Evolutionary conservation across 2,888 invertebrate genomes (phyloP), one percentile per base, ranked within the genome.

Genomic region (Dicycla oo): DNA sequence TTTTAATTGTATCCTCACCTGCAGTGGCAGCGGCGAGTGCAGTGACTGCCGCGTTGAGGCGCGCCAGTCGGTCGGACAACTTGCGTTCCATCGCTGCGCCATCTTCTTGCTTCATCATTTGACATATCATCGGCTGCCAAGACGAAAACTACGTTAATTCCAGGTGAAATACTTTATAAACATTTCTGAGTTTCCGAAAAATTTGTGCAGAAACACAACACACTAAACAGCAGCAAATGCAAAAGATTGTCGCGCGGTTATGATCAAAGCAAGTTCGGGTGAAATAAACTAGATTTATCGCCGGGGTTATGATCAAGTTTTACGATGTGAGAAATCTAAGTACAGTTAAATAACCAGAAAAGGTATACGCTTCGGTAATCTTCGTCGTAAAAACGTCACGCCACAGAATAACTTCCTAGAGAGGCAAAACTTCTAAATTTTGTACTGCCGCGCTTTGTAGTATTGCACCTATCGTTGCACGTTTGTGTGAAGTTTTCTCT

Each of bases 21-120:
- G 80, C 72, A 20, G 64, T 75, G 0, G 79, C 80, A 6, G 76
- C 68, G 40, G 72, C 72, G 0, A 91, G 82, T 0, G 87, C 81
- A 0, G 91, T 91, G 11, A 91, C 70, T 10, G 89, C 89, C 0
- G 90, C 89, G 73, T 89, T 88, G 43, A 89, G 84, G 54, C 83
- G 85, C 54, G 82, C 87, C 43, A 89, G 74, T 0, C 82, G 75
- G 8, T 81, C 75, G 0, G 84, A 63, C 58, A 90, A 71, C 13
- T 76, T 73, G 0, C 56, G 61, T 23, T 89, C 73, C 5, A 86
- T 47, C 0, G 79, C 72, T 15, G 43, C 73, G 3, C 72, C 81
- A 0, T 76, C 79, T n/a, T 82, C 84, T n/a, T 67, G 65, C 40
- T 40, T 72, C 68, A 83, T 82, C 23, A 67, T 11, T n/a, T 73